These are phyloP conservation scores for Dascillus cervinus DNA, from an alignment of 2,888 invertebrate species.

Conservation along the genomic window DNA sequence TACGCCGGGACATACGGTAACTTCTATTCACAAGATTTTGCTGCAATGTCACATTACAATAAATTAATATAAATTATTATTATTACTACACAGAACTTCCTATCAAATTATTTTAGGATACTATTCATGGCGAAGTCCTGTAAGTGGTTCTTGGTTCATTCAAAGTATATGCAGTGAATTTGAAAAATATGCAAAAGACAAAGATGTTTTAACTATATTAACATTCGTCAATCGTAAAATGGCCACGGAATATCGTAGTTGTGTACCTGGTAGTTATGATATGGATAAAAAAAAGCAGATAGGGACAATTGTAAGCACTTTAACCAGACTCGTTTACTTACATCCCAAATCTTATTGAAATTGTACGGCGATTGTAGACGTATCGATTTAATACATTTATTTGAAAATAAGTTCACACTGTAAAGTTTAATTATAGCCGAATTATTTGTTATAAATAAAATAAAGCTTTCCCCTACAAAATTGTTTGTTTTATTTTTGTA, in stretches of 20 bases:
- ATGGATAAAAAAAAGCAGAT: conserved; percentile 58
- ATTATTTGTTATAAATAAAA: no score
- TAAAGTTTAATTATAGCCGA: no score
- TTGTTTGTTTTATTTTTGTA: no score
- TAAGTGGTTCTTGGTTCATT: conserved; percentile 65
- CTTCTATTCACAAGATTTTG: no score
- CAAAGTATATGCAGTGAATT: conserved; percentile 56
- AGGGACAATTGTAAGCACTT: conserved; percentile 58
- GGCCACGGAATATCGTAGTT: conserved; percentile 57
- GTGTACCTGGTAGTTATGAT: conserved; percentile 37
- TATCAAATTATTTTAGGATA: conserved; percentile 40
- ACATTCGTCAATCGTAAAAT: conserved; percentile 56
- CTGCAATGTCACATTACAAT: no score
- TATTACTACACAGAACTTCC: background rate
- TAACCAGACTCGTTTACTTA: conserved; percentile 53
- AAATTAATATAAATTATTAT: no score
- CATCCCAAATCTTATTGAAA: conserved; percentile 1
- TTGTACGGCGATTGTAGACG: no score
- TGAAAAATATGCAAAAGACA: conserved; percentile 38
- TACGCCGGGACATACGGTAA: no score
- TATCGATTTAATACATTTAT: no score
- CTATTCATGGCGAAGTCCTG: conserved; percentile 60
- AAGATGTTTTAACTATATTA: conserved; percentile 56
- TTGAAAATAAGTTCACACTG: no score
- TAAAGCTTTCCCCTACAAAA: no score